Conservation (phyloP, 2,797 vertebrate genomes). For the Artibeus jamaicensis region DNA sequence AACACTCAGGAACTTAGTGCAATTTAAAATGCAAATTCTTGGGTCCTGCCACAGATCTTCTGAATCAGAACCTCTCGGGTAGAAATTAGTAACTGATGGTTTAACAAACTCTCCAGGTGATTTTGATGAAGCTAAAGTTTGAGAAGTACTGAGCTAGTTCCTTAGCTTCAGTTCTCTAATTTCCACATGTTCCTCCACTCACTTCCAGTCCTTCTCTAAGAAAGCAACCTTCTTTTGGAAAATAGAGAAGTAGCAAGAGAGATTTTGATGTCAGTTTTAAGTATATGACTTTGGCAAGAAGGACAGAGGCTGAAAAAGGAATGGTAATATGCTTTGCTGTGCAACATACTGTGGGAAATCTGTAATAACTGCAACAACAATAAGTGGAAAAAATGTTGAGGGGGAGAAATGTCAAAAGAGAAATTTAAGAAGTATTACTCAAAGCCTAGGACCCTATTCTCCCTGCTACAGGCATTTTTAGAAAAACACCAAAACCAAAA, state of each 20-base stretch:
- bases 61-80: neutral
- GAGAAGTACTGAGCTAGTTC: neutral
- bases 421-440: slow-evolving; percentile 27
- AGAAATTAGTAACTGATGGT: neutral
- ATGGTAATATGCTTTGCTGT: neutral
- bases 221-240: neutral
- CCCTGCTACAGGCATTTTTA: neutral
- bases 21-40: neutral
- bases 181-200: neutral
- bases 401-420: neutral
- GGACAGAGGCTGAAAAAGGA: neutral
- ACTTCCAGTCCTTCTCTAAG: neutral
- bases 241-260: neutral
- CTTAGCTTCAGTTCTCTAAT: neutral
- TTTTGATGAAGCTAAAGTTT: neutral
- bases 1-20: neutral
- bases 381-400: neutral
- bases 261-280: neutral
- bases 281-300: neutral
- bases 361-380: neutral
- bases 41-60: neutral
- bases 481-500: neutral
- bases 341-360: neutral
- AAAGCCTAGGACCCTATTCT: neutral
- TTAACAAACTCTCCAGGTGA: neutral